Percentiles rank a stretch among this genome's conserved stretches.
Conservation (phyloP, 2,888 invertebrate genomes). For the Osmoderma eremita region DNA sequence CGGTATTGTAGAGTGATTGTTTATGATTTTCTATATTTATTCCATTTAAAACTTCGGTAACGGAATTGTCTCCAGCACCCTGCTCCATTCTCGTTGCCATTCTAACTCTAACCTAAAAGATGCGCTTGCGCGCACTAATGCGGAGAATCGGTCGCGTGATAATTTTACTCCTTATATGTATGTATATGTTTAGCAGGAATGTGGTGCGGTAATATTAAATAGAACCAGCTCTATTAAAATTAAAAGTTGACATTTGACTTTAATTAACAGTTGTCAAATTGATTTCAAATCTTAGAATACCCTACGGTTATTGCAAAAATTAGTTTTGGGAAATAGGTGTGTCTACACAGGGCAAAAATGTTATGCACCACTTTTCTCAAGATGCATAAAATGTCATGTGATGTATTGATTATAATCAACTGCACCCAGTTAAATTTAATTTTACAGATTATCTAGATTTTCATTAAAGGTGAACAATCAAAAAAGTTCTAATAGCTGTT, state of each 20-base stretch:
- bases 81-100: slow-evolving; percentile 50
- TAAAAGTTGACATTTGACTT: slow-evolving; percentile 40
- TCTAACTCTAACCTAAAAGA: slow-evolving; percentile 45
- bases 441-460: no score
- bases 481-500: no score
- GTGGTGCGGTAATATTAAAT: slow-evolving; percentile 16
- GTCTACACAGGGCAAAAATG: no score
- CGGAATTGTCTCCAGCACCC: slow-evolving; percentile 48
- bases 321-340: no score
- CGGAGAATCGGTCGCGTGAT: slow-evolving; percentile 44
- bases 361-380: no score
- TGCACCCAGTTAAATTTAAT: no score
- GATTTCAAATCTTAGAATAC: background rate
- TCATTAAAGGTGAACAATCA: no score
- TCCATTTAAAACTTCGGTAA: slow-evolving; percentile 49
- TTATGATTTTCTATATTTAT: slow-evolving; percentile 44
- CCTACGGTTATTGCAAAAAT: background rate
- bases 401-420: no score
- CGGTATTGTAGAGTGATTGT: slow-evolving; percentile 29
- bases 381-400: no score
- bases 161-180: slow-evolving; percentile 32
- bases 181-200: slow-evolving; percentile 30
- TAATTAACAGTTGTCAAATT: slow-evolving; percentile 32
- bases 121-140: slow-evolving; percentile 46
- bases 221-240: slow-evolving; percentile 20